Evolutionary conservation across 2,797 vertebrate genomes (phyloP).

Genomic region (Syncerus caffer): DNA sequence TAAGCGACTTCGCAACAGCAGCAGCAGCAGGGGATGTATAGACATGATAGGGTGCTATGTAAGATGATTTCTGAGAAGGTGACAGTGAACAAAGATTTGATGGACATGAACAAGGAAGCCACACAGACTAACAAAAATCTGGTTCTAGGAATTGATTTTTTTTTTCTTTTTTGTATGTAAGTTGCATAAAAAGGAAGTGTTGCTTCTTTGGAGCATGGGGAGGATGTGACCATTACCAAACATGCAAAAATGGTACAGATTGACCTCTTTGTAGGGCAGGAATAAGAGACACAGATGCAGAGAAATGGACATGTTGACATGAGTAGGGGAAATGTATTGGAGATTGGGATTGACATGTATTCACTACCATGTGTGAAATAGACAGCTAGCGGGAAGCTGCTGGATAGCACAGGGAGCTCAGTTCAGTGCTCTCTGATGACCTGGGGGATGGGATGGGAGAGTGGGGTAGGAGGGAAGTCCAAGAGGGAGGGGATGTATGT

Average conservation of each 20-base stretch:
- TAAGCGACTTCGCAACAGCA: no score
- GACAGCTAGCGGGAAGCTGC: background rate
- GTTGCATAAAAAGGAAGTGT: background rate
- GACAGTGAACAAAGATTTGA: fast-evolving
- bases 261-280: background rate
- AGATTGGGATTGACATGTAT: background rate
- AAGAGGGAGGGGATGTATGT: background rate
- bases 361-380: background rate
- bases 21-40: fast-evolving
- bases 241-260: background rate
- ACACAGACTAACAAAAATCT: fast-evolving
- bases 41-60: fast-evolving
- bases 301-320: background rate
- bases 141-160: fast-evolving
- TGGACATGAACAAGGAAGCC: background rate
- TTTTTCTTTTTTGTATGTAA: no score
- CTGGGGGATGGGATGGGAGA: background rate
- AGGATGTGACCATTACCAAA: background rate
- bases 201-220: background rate
- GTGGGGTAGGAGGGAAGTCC: background rate
- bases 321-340: background rate
- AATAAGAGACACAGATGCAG: background rate
- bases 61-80: background rate
- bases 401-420: background rate
- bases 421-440: background rate